Conservation (phyloP, 1,140 invertebrate genomes). For the Myzus persicae region DNA sequence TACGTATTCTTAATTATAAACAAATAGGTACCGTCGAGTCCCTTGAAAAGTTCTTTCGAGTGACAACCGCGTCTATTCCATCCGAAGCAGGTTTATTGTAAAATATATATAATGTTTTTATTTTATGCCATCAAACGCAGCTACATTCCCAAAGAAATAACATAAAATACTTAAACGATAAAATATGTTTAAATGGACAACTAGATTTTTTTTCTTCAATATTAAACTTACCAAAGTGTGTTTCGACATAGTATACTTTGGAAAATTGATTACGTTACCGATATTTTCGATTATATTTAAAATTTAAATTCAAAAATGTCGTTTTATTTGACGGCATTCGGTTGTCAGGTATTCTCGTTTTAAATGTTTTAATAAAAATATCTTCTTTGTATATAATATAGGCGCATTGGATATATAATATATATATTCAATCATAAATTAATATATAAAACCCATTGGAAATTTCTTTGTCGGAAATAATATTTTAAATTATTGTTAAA, state of each 20-base stretch:
- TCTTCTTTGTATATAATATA: background rate
- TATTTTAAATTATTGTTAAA: background rate
- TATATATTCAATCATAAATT: background rate
- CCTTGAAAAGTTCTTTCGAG: background rate
- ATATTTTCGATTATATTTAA: background rate
- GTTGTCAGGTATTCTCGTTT: background rate
- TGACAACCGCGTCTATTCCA: background rate
- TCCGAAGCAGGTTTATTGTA: background rate
- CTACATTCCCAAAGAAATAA: background rate
- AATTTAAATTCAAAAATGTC: background rate
- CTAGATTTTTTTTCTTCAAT: too few relatives aligned
- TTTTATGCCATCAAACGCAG: background rate
- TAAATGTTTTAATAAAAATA: background rate
- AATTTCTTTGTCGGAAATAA: background rate
- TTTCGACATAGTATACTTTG: background rate
- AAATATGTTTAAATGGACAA: background rate
- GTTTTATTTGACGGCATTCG: background rate
- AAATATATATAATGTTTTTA: background rate
- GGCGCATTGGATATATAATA: too few relatives aligned
- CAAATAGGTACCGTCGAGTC: background rate
- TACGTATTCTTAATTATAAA: background rate
- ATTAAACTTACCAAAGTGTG: too few relatives aligned
- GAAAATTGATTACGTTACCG: background rate
- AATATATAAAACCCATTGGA: background rate
- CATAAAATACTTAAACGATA: background rate